Evolutionary conservation across 2,888 invertebrate genomes (phyloP), one percentile per base, ranked within the genome.

Genomic region (Zootermopsis nevadensis): DNA sequence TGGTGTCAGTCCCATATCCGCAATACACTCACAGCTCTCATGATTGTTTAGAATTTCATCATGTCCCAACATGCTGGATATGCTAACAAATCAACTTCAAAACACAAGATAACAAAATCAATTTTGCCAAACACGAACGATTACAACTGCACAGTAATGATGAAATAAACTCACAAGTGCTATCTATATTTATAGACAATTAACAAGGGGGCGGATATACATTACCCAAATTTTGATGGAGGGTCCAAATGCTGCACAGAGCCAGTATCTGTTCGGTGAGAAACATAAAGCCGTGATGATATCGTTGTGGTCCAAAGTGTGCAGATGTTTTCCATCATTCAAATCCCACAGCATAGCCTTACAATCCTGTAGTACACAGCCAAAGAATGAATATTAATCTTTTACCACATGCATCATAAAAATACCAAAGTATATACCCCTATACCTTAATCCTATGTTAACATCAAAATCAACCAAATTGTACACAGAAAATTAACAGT

Each of bases 341-440:
- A 99, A 92, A 91, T 99, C 99, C 99, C 99, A 99, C 86, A 99
- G 92, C 96, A 99, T 98, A 19, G 99, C 99, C 91, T 98, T 98
- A 92, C 98, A 98, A 92, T 99, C 99, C 95, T 94, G 86, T 38
- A 86, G 86, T 33, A 72, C 10, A 66, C 1, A 38, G 6, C 38
- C 4, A 10, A 48, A 19, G 19, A 48, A 48, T 48, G 15, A 15
- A 48, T 19, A 48, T 48, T 4, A 48, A 48, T 19, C 48, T 48
- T 48, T 48, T 12, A 0, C 42, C 8, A 42, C 42, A 8, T 42
- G 42, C 15, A 15, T 15, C 42, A 12, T 42, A 42, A n/a, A 7
- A 42, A 42, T 42, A 42, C 42, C 8, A 42, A 42, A 42, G 7
- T n/a, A n/a, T n/a, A 42, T 42, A 8, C 8, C 42, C 3, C 8